A percentile compares a stretch with the other conserved stretches of the same genome.
Conservation (phyloP, 2,888 invertebrate species). For the Microplitis deprimator region DNA sequence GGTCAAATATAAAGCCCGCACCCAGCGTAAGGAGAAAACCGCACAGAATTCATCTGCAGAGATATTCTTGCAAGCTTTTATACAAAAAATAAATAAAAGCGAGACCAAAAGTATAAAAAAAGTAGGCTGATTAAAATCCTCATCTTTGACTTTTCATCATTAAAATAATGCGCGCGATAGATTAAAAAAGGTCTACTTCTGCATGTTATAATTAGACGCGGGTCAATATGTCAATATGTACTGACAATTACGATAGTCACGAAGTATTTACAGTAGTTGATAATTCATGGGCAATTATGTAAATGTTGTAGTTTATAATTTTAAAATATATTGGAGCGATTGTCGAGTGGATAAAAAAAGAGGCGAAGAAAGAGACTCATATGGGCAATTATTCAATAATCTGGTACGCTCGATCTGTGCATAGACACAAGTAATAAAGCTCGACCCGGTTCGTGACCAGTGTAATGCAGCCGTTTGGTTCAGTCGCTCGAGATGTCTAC, state of each 20-base stretch:
- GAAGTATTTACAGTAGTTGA: too few species aligned
- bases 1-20: slow-evolving; percentile 20
- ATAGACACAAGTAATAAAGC: not conserved
- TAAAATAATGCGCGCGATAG: not conserved
- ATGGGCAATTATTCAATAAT: slow-evolving; percentile 1
- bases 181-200: not conserved
- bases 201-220: too few species aligned
- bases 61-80: slow-evolving; percentile 7
- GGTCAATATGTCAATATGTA: too few species aligned
- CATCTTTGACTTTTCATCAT: not conserved
- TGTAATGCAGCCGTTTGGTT: slow-evolving; percentile 11
- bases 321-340: too few species aligned
- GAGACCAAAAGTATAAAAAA: not conserved
- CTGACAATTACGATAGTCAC: too few species aligned
- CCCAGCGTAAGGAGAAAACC: slow-evolving; percentile 4
- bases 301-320: too few species aligned
- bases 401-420: not conserved
- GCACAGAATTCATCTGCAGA: slow-evolving; percentile 22
- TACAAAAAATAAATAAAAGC: slow-evolving; percentile 10
- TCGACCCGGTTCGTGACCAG: slow-evolving; percentile 6
- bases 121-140: slow-evolving; percentile 2
- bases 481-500: not conserved
- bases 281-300: too few species aligned
- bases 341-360: slow-evolving; percentile 11
- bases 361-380: not conserved